These are phyloP conservation scores for Acrocyrtus sp. DNA, from an alignment of 2,888 invertebrate species.

Conservation along the genomic window DNA sequence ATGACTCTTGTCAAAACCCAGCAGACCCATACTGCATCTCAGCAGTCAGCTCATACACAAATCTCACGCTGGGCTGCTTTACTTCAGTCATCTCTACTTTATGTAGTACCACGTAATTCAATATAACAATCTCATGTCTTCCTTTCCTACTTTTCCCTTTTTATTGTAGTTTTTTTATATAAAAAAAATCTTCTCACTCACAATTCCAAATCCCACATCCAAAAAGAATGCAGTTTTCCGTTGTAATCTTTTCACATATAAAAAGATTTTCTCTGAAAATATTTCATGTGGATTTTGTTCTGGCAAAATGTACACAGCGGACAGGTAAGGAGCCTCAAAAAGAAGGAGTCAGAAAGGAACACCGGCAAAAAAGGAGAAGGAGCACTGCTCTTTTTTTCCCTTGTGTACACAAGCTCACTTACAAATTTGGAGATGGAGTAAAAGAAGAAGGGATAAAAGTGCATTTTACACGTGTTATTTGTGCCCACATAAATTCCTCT, in stretches of 20 bases:
- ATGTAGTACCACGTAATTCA: slow-evolving; percentile 14
- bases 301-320: not conserved
- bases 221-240: not conserved
- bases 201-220: too few species aligned
- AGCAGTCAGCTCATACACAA: too few species aligned
- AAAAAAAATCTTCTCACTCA: not conserved
- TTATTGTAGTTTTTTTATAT: not conserved
- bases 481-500: slow-evolving; percentile 21
- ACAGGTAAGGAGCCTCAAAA: not conserved
- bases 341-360: not conserved
- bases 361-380: not conserved
- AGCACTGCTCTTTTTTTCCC: not conserved
- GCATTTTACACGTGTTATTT: slow-evolving; percentile 39
- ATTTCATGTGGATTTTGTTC: not conserved
- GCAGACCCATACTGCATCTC: too few species aligned
- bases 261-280: not conserved
- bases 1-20: too few species aligned
- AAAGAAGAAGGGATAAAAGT: slow-evolving; percentile 11
- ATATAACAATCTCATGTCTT: slow-evolving; percentile 1
- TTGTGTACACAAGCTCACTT: slow-evolving; percentile 2
- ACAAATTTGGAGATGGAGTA: slow-evolving; percentile 18
- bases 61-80: too few species aligned
- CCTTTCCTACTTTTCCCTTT: too few species aligned
- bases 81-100: too few species aligned
- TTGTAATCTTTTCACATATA: not conserved